Evolutionary conservation across 1,140 invertebrate species (phyloP), one percentile per base, ranked within the genome.

Genomic region (Choristoneura fumiferana): DNA sequence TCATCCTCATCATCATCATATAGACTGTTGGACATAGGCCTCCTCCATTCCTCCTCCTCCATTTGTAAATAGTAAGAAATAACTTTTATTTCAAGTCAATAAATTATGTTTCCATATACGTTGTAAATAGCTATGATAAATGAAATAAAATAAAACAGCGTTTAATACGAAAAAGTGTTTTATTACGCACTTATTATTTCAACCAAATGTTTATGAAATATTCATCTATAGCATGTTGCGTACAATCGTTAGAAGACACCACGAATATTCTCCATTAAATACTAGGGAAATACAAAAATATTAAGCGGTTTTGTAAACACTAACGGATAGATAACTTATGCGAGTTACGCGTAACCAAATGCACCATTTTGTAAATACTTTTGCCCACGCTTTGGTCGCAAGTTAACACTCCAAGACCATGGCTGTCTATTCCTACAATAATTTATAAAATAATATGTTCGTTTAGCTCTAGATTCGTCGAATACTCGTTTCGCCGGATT

Each of bases 171-270:
- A 87, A 85, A 84, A 82, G 78, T 89, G 86, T 89, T 89, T 89
- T 89, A 89, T 89, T 89, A 87, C 86, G 84, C 86, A 89, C 83
- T 89, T 89, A 87, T 89, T 86, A 87, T 89, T 87, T 84, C 84
- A 87, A 89, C 76, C 77, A 87, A 89, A 87, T 86, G 78, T 84
- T 85, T 84, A 84, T 66, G 75, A 82, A 78, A 83, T 83, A 86
- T 67, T 82, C 78, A 77, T 80, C 80, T 87, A 89, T 86, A 89
- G 84, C 86, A 86, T 89, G 85, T 84, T 84, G 82, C 78, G 74
- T 89, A 87, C 81, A 78, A 76, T 84, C 79, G 70, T 77, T 76
- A 83, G 81, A 81, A 83, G 81, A 86, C 79, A 84, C 76, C 84
- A 85, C 82, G 70, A 78, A 76, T 73, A 85, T 84, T 81, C 74